These are phyloP conservation scores for Erebia palarica DNA, from an alignment of 2,888 invertebrate species.

Conservation along the genomic window DNA sequence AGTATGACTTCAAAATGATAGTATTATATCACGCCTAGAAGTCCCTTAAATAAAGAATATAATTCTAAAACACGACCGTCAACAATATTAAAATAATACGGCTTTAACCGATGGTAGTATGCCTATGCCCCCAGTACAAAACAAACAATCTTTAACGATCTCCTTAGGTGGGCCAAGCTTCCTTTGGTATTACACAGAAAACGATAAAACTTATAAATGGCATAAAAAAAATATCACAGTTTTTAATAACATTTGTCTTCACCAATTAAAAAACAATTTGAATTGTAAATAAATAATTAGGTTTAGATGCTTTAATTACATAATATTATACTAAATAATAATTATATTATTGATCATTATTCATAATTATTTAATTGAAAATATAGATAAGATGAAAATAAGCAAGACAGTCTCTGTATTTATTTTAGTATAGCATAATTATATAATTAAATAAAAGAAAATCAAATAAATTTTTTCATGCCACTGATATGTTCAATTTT, in stretches of 20 bases:
- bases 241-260: conserved; percentile 37
- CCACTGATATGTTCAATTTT: conserved; percentile 61
- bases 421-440: conserved; percentile 78
- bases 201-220: conserved; percentile 10
- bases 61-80: too few species aligned
- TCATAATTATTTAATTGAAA: conserved; percentile 73
- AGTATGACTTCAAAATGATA: too few species aligned
- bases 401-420: conserved; percentile 76
- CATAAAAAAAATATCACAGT: conserved; percentile 27
- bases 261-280: conserved; percentile 61
- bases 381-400: conserved; percentile 72
- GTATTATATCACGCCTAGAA: too few species aligned
- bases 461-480: conserved; percentile 80
- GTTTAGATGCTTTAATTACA: conserved; percentile 61
- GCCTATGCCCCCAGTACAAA: too few species aligned
- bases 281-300: conserved; percentile 77
- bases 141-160: too few species aligned
- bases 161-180: too few species aligned
- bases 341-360: conserved; percentile 61
- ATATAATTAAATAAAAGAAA: conserved; percentile 79
- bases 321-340: conserved; percentile 33
- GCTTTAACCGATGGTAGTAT: too few species aligned
- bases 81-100: too few species aligned
- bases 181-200: conserved; percentile 2
- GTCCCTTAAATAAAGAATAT: too few species aligned